Evolutionary conservation across 2,113 vertebrate species (phyloP).

Genomic region (Elephantulus edwardii): DNA sequence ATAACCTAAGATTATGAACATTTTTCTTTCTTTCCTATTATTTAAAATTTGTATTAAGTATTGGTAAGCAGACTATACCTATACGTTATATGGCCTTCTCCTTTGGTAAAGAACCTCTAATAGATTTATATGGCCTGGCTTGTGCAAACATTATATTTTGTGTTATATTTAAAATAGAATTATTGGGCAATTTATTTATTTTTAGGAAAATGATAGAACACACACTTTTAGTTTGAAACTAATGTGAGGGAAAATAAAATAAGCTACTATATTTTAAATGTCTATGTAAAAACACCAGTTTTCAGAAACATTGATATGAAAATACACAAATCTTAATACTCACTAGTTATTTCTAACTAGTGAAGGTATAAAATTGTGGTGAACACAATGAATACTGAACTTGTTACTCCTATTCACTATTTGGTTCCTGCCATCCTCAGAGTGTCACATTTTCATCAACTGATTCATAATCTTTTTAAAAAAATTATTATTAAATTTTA

Average conservation of each 20-base stretch:
- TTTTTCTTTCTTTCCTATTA: constrained; percentile 22
- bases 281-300: constrained; percentile 21
- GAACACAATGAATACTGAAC: not conserved
- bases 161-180: not conserved
- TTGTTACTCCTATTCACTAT: not conserved
- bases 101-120: constrained; percentile 33
- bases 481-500: too few species aligned
- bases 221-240: constrained; percentile 19
- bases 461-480: too few species aligned
- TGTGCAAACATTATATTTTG: constrained; percentile 33
- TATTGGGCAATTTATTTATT: not conserved
- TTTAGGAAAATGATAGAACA: constrained; percentile 17
- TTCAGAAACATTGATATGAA: constrained; percentile 31
- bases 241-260: constrained; percentile 19
- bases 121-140: constrained; percentile 41
- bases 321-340: not conserved
- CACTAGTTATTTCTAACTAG: not conserved
- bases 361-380: not conserved
- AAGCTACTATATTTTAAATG: constrained; percentile 25
- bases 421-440: not conserved
- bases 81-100: constrained; percentile 27
- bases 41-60: constrained; percentile 24
- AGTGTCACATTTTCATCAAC: not conserved
- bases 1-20: constrained; percentile 23
- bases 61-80: not conserved